These are phyloP conservation scores for Drosophila yooni DNA, from an alignment of 2,888 invertebrate genomes.

Conservation along the genomic window DNA sequence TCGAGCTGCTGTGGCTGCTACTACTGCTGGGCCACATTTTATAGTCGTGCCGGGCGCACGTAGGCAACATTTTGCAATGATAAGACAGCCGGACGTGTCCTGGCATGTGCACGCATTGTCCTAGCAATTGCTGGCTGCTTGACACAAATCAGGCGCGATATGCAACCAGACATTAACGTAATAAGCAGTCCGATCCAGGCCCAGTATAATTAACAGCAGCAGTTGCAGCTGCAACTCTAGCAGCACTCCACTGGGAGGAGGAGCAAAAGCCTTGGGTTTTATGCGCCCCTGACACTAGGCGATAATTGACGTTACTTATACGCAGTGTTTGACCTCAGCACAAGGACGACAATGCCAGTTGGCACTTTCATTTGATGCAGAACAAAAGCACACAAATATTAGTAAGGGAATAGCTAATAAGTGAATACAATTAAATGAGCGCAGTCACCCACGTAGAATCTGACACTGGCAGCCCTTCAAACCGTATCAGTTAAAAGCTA, in stretches of 20 bases:
- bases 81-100: constrained; percentile 56
- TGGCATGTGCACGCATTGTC: constrained; percentile 48
- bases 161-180: constrained; percentile 72
- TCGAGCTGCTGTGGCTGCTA: constrained; percentile 24
- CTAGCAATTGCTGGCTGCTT: constrained; percentile 65
- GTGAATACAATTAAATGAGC: constrained; percentile 21
- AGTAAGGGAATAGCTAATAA: constrained; percentile 34
- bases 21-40: constrained; percentile 39
- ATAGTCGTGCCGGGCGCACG: constrained; percentile 55
- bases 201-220: constrained; percentile 56
- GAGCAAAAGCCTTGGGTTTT: constrained; percentile 6
- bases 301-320: constrained; percentile 26
- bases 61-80: constrained; percentile 64
- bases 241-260: background rate
- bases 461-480: constrained; percentile 14
- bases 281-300: constrained; percentile 23
- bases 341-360: constrained; percentile 29
- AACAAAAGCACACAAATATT: constrained; percentile 38
- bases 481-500: constrained; percentile 39
- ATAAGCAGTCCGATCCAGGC: constrained; percentile 58
- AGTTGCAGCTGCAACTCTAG: constrained; percentile 35
- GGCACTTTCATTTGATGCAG: constrained; percentile 34
- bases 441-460: background rate
- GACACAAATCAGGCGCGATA: constrained; percentile 44
- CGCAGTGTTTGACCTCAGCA: constrained; percentile 53